Percentiles rank a stretch among this genome's conserved stretches.
Evolutionary conservation across 2,797 vertebrate species (phyloP).

Genomic region (Lepus townsendii): DNA sequence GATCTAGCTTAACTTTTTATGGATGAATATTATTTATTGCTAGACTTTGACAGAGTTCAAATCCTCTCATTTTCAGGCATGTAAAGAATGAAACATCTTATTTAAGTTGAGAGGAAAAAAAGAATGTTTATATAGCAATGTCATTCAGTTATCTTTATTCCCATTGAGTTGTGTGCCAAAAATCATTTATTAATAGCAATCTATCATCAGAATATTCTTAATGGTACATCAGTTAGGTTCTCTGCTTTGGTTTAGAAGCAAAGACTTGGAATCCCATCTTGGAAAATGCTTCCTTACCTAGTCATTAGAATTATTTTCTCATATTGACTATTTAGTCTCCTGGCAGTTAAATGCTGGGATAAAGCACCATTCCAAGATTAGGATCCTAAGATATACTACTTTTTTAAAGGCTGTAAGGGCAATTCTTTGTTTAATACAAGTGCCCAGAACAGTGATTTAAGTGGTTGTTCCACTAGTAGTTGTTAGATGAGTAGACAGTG

Average conservation of each 20-base stretch:
- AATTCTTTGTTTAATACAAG: not conserved
- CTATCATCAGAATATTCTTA: conserved; percentile 9
- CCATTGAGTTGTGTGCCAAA: conserved; percentile 24
- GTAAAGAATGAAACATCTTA: not conserved
- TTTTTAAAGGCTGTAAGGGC: conserved; percentile 10
- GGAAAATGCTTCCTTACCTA: conserved; percentile 46
- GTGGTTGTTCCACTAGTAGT: not conserved
- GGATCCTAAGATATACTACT: not conserved
- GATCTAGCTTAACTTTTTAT: not conserved
- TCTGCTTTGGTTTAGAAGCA: conserved; percentile 47
- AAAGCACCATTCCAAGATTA: not conserved
- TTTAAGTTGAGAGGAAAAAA: not conserved
- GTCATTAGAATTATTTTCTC: conserved; percentile 35
- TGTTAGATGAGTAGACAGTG: not conserved
- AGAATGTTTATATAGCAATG: not conserved
- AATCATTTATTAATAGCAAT: not conserved
- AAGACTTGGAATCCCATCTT: not conserved
- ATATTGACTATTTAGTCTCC: not conserved
- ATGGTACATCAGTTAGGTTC: not conserved
- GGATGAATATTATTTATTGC: conserved; percentile 7
- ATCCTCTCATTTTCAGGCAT: conserved; percentile 20
- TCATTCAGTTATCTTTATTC: not conserved
- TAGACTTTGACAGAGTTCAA: conserved; percentile 13
- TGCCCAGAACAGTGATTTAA: conserved; percentile 2
- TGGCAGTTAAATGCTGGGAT: not conserved